These are phyloP conservation scores for Sipha flava DNA, from an alignment of 1,140 invertebrate species.

Conservation along the genomic window DNA sequence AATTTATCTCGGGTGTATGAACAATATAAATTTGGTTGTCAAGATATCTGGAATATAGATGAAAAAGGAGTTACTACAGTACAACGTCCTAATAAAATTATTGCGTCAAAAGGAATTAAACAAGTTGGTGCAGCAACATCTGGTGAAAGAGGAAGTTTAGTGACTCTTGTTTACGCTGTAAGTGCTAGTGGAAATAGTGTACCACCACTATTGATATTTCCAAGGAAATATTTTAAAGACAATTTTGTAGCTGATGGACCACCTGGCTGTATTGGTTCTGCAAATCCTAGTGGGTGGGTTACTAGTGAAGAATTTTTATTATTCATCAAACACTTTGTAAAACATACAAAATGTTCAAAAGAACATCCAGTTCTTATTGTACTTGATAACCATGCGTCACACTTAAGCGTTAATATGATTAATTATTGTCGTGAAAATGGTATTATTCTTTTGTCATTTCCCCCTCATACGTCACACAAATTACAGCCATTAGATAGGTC, in stretches of 20 bases:
- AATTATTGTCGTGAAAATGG: conserved; percentile 37
- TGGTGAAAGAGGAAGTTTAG: conserved; percentile 40
- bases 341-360: background rate
- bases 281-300: conserved; percentile 42
- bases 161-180: background rate
- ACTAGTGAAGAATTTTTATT: conserved; percentile 40
- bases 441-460: conserved; percentile 38
- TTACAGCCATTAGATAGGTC: conserved; percentile 43
- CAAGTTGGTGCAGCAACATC: conserved; percentile 46
- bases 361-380: conserved; percentile 14
- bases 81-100: conserved; percentile 44
- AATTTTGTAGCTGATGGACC: background rate
- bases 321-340: conserved; percentile 29
- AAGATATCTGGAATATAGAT: conserved; percentile 46
- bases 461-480: conserved; percentile 41
- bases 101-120: conserved; percentile 43
- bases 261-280: background rate
- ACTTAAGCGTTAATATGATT: conserved; percentile 35
- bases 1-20: background rate
- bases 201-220: background rate
- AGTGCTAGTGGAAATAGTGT: background rate
- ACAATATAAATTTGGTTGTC: background rate
- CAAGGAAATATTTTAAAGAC: background rate
- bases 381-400: conserved; percentile 34
- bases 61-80: conserved; percentile 48